These are phyloP conservation scores for Pherbina coryleti DNA, from an alignment of 2,888 invertebrate species.

Conservation along the genomic window DNA sequence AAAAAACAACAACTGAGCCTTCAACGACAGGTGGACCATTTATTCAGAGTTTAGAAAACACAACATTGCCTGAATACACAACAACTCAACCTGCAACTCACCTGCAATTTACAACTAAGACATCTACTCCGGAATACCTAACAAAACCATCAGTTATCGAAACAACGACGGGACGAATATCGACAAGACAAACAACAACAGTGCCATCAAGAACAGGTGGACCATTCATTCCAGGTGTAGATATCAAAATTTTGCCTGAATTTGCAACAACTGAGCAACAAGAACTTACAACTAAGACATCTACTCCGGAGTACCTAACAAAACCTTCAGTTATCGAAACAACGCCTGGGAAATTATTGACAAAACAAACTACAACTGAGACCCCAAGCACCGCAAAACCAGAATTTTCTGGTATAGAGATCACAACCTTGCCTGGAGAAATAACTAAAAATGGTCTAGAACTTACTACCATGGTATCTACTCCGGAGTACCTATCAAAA, in stretches of 20 bases:
- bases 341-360: neutral
- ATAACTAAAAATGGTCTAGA: neutral
- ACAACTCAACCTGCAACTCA: no score
- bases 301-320: neutral
- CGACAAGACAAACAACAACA: neutral
- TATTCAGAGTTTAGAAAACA: no score
- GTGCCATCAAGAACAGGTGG: neutral
- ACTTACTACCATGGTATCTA: no score
- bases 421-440: neutral
- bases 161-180: no score
- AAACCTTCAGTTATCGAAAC: neutral
- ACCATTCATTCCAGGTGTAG: neutral
- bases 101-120: no score
- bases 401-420: neutral
- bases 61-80: no score
- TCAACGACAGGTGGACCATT: no score
- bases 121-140: no score
- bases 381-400: neutral
- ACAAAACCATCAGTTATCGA: neutral
- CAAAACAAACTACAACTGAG: neutral
- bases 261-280: neutral
- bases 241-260: neutral
- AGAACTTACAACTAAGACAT: neutral
- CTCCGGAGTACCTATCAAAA: neutral
- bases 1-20: neutral